Conservation (phyloP, 2,888 invertebrate species). For the Timema podura region DNA sequence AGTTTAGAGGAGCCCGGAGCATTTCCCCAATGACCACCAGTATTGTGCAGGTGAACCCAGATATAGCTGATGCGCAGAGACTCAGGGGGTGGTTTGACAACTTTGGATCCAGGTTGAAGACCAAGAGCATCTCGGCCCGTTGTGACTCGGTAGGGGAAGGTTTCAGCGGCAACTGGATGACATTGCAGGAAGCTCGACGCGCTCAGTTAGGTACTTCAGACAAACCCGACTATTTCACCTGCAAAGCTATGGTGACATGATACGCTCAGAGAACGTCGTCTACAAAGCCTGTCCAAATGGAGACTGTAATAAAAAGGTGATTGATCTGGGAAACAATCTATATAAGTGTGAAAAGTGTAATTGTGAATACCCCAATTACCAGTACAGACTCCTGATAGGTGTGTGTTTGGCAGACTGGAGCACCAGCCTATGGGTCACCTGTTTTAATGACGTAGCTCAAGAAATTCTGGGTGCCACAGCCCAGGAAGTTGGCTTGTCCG, state of each 20-base stretch:
- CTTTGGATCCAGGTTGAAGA: conserved; percentile 60
- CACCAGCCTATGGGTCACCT: conserved; percentile 84
- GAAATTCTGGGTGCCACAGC: conserved; percentile 65
- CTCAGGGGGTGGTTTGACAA: conserved; percentile 91
- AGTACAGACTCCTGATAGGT: conserved; percentile 75
- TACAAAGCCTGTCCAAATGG: conserved; percentile 89
- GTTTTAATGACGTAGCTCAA: conserved; percentile 83
- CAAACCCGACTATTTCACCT: conserved; percentile 75
- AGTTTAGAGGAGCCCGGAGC: conserved; percentile 81
- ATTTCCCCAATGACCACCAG: conserved; percentile 54
- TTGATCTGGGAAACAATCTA: conserved; percentile 81
- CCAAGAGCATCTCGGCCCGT: conserved; percentile 60
- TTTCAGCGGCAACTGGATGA: conserved; percentile 55
- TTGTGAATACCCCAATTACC: conserved; percentile 76
- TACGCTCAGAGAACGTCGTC: conserved; percentile 76
- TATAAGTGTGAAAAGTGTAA: conserved; percentile 96
- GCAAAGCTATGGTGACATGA: conserved; percentile 71
- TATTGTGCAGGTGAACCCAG: conserved; percentile 77
- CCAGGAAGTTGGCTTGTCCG: conserved; percentile 72
- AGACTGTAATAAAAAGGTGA: conserved; percentile 91
- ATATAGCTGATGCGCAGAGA: conserved; percentile 77
- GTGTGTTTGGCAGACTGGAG: conserved; percentile 85
- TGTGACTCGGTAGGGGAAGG: conserved; percentile 32
- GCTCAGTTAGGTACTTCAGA: conserved; percentile 69
- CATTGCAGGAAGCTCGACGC: conserved; percentile 68